Evolutionary conservation across 2,888 invertebrate genomes (phyloP), one percentile per base, ranked within the genome.

Genomic region (Drosophila mulleri): DNA sequence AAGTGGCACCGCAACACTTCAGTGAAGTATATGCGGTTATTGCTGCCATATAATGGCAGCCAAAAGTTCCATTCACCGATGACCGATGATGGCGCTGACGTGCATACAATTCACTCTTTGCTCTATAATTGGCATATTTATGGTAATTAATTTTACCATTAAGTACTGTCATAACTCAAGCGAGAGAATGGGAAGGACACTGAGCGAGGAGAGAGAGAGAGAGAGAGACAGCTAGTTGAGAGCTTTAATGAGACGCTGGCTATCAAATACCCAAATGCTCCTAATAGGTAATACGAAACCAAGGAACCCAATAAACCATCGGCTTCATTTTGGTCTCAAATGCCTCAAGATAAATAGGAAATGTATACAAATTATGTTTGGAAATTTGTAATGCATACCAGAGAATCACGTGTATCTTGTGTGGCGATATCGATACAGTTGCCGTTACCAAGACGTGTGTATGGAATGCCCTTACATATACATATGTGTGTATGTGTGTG

Each of bases 91-190:
- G 71, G 45, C 57, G 48, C 44, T 52, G 61, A 57, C 62, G 67
- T 54, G 37, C 47, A 20, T 26, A 26, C 45, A 58, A 26, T 26
- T 47, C 50, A 37, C 69, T 47, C 57, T 56, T 59, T 41, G 26
- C 18, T 7, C 47, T 20, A 60, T 39, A 68, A 76, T 65, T 66
- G 69, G 58, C 52, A 72, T 79, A 81, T 87, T 89, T 80, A 74
- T 78, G 78, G 72, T 85, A 87, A 89, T 86, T 86, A 84, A 80
- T 82, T 82, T 78, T 23, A 67, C 80, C 87, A 77, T 80, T 82
- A 80, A 89, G 82, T 74, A 78, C 60, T 80, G 73, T 84, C 80
- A 78, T 82, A 86, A 78, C 78, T 87, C 69, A 75, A 66, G 20
- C 5, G 50, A 9, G 18, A 3, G 18, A 7, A 0, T 8, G 18